Base-by-base conservation (phyloP, 2,113 vertebrate genomes). In the Eulemur macaco region DNA sequence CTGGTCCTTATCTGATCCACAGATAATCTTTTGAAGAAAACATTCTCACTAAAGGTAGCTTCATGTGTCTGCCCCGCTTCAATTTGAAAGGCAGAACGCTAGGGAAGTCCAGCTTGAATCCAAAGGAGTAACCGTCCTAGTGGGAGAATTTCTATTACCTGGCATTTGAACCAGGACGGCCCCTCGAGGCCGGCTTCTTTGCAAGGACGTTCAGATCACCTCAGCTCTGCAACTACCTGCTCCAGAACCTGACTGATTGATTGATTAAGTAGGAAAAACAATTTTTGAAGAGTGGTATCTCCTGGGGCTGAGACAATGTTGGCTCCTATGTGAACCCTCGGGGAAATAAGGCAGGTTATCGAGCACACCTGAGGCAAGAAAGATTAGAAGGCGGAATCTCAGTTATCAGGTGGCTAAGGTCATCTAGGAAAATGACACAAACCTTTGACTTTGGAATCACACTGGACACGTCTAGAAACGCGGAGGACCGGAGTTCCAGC, bases 401-500 rank as follows among this genome's bases (percentile, higher is more conserved):
- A 66, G 31, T 56, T 77, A 27, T 31, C 31, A 23, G 34, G 31
- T 54, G 64, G 31, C 66, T 52, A 66, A 92, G 29, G 58, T 86
- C 21, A 86, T 82, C 84, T 54, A 50, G 73, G 45, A 91, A 83
- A 92, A 95, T 58, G 66, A 89, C 15, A 42, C 54, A 73, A 74
- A 60, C 34, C 52, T 94, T 87, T 90, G 64, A 88, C n/a, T 27
- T 91, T 15, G 90, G 83, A 92, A 77, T 85, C 71, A 95, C n/a
- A 45, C 54, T 60, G 52, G 39, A 82, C 15, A 37, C 21, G 29
- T 68, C 92, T 73, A 71, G 29, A 95, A 78, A 93, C 64, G 17
- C 80, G 39, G 13, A 21, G 23, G 45, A 56, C 64, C 54, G 71
- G n/a, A 69, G 56, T 18, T 77, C 66, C 68, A n/a, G 37, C 73